Evolutionary conservation across 1,140 invertebrate species (phyloP).

Genomic region (Drosophila bifasciata): DNA sequence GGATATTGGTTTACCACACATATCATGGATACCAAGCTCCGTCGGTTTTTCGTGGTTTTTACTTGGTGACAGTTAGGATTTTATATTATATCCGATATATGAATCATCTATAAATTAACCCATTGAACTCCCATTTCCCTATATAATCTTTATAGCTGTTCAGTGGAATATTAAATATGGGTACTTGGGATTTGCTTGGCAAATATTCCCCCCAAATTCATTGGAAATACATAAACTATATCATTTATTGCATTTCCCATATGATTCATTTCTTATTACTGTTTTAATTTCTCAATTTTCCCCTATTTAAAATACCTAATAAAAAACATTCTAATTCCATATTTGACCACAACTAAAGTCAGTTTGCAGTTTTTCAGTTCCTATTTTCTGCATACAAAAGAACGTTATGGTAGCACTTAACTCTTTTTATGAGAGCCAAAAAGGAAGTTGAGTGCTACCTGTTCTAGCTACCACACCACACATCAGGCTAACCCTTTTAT

Average conservation of each 20-base stretch:
- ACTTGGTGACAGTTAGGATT: background rate
- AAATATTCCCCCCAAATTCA: too few species aligned
- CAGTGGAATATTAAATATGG: too few species aligned
- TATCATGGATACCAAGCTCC: background rate
- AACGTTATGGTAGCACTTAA: conserved; percentile 60
- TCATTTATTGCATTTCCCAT: too few species aligned
- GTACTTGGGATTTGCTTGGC: too few species aligned
- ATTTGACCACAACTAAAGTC: conserved; percentile 31
- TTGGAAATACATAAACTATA: too few species aligned
- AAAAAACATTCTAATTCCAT: conserved; percentile 19
- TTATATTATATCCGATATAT: too few species aligned
- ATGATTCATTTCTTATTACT: too few species aligned
- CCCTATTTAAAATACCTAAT: background rate
- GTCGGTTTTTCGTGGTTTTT: conserved; percentile 11
- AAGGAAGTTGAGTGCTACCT: conserved; percentile 44
- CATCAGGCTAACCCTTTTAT: conserved; percentile 61
- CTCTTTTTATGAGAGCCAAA: conserved; percentile 64
- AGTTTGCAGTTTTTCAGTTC: conserved; percentile 18
- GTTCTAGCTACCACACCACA: conserved; percentile 11
- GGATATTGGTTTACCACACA: conserved; percentile 1
- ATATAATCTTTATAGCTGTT: too few species aligned
- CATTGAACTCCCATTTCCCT: too few species aligned
- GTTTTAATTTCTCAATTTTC: too few species aligned
- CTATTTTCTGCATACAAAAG: conserved; percentile 45
- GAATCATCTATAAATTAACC: too few species aligned